These are phyloP conservation scores for Poecile atricapillus DNA, from an alignment of 2,113 vertebrate genomes.

Conservation along the genomic window DNA sequence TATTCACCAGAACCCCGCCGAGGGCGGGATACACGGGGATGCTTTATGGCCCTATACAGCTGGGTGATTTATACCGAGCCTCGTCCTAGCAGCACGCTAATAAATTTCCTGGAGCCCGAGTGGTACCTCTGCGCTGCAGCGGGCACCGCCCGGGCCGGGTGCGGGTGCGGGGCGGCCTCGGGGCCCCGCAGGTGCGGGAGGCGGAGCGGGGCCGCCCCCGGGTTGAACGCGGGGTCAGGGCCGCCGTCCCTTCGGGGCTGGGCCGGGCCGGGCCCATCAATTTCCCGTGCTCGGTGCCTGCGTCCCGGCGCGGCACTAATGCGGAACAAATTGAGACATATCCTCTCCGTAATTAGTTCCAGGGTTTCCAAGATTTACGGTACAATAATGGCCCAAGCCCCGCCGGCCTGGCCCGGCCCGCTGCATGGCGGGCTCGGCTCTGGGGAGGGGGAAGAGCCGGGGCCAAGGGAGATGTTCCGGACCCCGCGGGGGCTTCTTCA, in stretches of 20 bases:
- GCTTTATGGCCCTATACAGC: slow-evolving; percentile 58
- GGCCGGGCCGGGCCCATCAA: slow-evolving; percentile 72
- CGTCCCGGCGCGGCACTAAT: slow-evolving; percentile 77
- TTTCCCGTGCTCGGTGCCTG: slow-evolving; percentile 75
- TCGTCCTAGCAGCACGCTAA: slow-evolving; percentile 44
- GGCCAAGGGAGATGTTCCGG: neutral
- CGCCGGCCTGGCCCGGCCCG: neutral
- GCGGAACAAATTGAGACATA: slow-evolving; percentile 90
- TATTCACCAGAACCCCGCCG: slow-evolving; percentile 5
- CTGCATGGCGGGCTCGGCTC: neutral
- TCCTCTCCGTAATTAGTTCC: slow-evolving; percentile 86
- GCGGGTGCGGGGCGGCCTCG: neutral
- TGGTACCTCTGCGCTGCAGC: neutral
- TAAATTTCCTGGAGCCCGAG: slow-evolving; percentile 64
- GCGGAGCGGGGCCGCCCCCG: slow-evolving; percentile 35
- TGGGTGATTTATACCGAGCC: slow-evolving; percentile 63
- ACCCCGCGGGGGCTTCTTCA: neutral
- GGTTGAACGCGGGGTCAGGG: slow-evolving; percentile 83
- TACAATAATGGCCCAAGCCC: slow-evolving; percentile 68
- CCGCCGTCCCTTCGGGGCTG: slow-evolving; percentile 72
- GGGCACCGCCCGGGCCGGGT: neutral
- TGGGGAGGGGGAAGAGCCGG: neutral
- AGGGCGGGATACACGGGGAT: slow-evolving; percentile 23
- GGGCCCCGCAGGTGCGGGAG: slow-evolving; percentile 65
- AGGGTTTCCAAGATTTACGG: slow-evolving; percentile 80